Conservation (phyloP, 53 echinoderm and acorn worm genomes). For the Echinarachnius parma region DNA sequence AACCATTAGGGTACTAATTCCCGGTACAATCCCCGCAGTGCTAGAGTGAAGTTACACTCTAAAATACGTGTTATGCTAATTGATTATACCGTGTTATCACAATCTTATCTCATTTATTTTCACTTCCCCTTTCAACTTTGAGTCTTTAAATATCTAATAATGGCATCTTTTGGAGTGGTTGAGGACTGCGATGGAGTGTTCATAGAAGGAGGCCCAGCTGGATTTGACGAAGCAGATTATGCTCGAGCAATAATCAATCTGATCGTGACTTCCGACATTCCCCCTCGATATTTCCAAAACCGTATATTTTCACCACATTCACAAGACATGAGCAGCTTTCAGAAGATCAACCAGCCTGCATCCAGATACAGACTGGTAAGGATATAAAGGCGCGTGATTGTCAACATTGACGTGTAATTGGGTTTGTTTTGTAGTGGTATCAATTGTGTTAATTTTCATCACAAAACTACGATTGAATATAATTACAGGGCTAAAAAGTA, state of each 20-base stretch:
- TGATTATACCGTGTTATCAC: too few relatives aligned
- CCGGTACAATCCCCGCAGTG: too few relatives aligned
- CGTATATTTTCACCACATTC: slow-evolving; percentile 78
- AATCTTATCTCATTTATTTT: neutral
- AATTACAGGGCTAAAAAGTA: too few relatives aligned
- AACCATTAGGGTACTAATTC: too few relatives aligned
- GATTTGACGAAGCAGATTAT: slow-evolving; percentile 67
- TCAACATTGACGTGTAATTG: too few relatives aligned
- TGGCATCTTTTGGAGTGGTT: slow-evolving; percentile 34
- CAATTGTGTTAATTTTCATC: too few relatives aligned
- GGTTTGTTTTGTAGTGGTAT: too few relatives aligned
- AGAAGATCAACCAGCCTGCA: slow-evolving; percentile 62
- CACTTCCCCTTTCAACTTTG: neutral
- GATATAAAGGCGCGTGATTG: too few relatives aligned
- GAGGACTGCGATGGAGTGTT: slow-evolving; percentile 75
- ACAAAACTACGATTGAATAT: too few relatives aligned
- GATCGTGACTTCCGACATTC: slow-evolving; percentile 67
- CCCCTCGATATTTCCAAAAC: slow-evolving; percentile 66
- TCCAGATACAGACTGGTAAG: slow-evolving; percentile 74
- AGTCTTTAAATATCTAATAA: neutral
- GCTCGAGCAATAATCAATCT: slow-evolving; percentile 67
- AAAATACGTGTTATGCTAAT: too few relatives aligned
- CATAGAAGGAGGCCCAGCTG: slow-evolving; percentile 48
- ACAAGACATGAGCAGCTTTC: slow-evolving; percentile 67
- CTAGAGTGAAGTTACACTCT: too few relatives aligned